Evolutionary conservation across 2,113 vertebrate species (phyloP), one percentile per base, ranked within the genome.

Genomic region (Microtus montanus): DNA sequence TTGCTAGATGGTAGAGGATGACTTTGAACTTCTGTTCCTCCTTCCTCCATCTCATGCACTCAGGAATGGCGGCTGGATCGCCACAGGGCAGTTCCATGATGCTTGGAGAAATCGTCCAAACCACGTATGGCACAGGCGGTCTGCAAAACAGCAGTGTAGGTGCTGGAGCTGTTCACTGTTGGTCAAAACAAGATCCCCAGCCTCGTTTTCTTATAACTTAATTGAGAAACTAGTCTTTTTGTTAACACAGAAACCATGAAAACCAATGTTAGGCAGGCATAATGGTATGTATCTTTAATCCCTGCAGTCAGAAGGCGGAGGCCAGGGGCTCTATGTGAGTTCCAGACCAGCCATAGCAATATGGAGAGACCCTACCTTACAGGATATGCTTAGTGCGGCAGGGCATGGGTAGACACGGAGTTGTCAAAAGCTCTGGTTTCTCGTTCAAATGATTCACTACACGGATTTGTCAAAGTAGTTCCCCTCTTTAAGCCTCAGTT

Each of bases 191-290:
- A 7, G 19, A 44, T 66, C 52, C 19, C 44, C 91, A 44, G 49
- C 2, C 52, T 52, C 17, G 44, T 49, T 35, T n/a, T 77, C 28
- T 95, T 88, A 83, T 8, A 74, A 12, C 63, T 12, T 78, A 61
- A 93, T 41, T 74, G 24, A 47, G 49, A 93, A 94, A 86, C 9
- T 83, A 84, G 49, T 86, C 20, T 7, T 97, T 73, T 64, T 11
- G 80, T 38, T 58, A 70, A 84, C 30, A 82, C 9, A 61, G 2
- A 70, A 35, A 15, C 38, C 71, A 75, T 47, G 22, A 44, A 77
- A 77, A 15, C 24, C 74, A 19, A 19, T 22, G 64, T 61, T 38
- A 61, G 52, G 35, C 54, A 82, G 79, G 79, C 22, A 61, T 82
- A 58, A 38, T 26, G 35, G 35, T 38, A 61, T 22, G 33, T 73